phyloP scores from a whole-genome alignment of 2,797 vertebrate species.

The Diplodus puntazzo region DNA sequence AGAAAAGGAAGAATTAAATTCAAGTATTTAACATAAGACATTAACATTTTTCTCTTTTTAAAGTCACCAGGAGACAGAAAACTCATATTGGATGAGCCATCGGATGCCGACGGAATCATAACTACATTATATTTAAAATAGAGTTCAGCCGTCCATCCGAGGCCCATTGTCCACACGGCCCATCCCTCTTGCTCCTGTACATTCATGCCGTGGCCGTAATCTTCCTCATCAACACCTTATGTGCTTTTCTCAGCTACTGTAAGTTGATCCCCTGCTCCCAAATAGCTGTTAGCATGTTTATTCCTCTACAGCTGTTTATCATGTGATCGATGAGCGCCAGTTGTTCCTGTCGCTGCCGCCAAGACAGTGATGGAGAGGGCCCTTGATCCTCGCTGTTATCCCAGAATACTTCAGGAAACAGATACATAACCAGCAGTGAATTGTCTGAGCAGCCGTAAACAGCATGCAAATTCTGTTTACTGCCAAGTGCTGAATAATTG shows the following conservation, averaged over 20 bases:
- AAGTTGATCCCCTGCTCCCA: conserved; percentile 29
- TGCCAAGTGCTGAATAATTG: conserved; percentile 72
- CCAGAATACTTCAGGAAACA: conserved; percentile 60
- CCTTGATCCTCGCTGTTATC: conserved; percentile 54
- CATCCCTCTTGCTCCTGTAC: neutral
- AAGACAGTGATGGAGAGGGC: conserved; percentile 64
- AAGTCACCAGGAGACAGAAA: too few relatives aligned
- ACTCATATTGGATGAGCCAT: too few relatives aligned
- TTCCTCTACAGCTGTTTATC: conserved; percentile 33
- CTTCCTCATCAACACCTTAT: conserved; percentile 31
- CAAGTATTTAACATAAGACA: too few relatives aligned
- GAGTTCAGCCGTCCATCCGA: too few relatives aligned
- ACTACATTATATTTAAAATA: too few relatives aligned
- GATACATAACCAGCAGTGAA: conserved; percentile 42
- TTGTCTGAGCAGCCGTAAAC: conserved; percentile 42
- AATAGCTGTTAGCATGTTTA: conserved; percentile 51
- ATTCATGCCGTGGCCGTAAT: neutral
- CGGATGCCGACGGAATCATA: too few relatives aligned
- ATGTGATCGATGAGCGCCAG: conserved; percentile 64
- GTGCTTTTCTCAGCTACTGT: conserved; percentile 21
- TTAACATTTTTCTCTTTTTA: too few relatives aligned
- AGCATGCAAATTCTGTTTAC: conserved; percentile 59
- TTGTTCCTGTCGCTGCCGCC: conserved; percentile 54
- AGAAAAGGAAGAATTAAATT: too few relatives aligned
- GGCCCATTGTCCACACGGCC: neutral